Evolutionary conservation across 2,888 invertebrate genomes (phyloP), one percentile per base, ranked within the genome.

Genomic region (Ormyrus nitidulus): DNA sequence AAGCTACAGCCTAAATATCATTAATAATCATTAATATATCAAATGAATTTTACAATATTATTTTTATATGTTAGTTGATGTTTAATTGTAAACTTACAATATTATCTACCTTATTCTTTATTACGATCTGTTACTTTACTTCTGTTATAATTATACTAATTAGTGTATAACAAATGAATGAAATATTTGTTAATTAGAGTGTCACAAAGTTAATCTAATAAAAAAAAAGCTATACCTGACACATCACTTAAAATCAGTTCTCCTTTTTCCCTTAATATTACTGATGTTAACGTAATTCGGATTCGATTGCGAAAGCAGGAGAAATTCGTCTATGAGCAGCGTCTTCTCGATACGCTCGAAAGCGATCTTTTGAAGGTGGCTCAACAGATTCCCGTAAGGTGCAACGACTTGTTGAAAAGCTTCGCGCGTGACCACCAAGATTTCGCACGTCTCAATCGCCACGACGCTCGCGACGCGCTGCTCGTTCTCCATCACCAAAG

Each of bases 361-460:
- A 0, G 87, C 89, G 5, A 90, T 56, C 66, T 87, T 87, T 77
- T 87, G 87, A 10, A 91, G 84, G 19, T 85, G 86, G 44, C 84
- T 84, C 6, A 87, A 83, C 2, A 92, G 75, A 72, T 91, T 89
- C 0, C 91, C 91, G 86, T 90, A 90, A 0, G 87, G 86, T 0
- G 85, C 84, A 3, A 92, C 86, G 2, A 88, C 86, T n/a, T 85
- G 84, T 6, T 87, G 85, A 81, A 92, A 92, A 79, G 91, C 89
- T 19, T 84, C 85, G 56, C 91, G 87, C 6, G 85, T 84, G 19
- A 92, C 82, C 34, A 87, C 83, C 74, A 89, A 90, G 54, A 92
- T 83, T 81, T 92, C 92, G 79, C 91, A 91, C 34, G 90, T 91
- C 81, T 92, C 91, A 11, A 91, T 86, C 0, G 92, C 92, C 1